Evolutionary conservation across 2,888 invertebrate genomes (phyloP).

Genomic region (Marronus borbonicus): DNA sequence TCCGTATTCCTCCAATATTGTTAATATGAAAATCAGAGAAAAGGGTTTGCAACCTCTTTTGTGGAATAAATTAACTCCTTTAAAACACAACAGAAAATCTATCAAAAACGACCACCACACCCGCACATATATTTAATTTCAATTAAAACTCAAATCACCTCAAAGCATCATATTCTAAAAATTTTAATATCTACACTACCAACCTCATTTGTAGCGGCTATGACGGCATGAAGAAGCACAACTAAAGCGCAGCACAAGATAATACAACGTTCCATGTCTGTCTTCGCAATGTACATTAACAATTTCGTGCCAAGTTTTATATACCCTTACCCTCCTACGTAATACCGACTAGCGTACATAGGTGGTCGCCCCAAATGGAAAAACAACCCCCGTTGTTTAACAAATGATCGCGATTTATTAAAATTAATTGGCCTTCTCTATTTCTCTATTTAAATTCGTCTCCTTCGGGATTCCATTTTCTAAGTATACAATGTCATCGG

Average conservation of each 20-base stretch:
- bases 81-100: too few relatives aligned
- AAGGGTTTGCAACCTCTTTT: too few relatives aligned
- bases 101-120: too few relatives aligned
- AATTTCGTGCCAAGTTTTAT: constrained; percentile 16
- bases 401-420: constrained; percentile 21
- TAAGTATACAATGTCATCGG: background rate
- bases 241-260: constrained; percentile 23
- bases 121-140: too few relatives aligned
- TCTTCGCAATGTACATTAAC: background rate
- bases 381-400: constrained; percentile 34
- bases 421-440: constrained; percentile 11
- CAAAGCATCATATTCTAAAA: too few relatives aligned
- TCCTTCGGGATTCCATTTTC: background rate
- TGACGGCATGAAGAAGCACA: constrained; percentile 8
- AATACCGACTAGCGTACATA: background rate
- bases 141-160: too few relatives aligned
- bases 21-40: too few relatives aligned
- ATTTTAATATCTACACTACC: background rate
- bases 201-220: constrained; percentile 4
- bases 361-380: constrained; percentile 8
- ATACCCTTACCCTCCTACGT: constrained; percentile 12
- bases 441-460: background rate
- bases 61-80: too few relatives aligned
- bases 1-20: too few relatives aligned
- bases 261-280: constrained; percentile 21